Base-by-base conservation (phyloP, 2,888 invertebrate species). In the Phania funesta region DNA sequence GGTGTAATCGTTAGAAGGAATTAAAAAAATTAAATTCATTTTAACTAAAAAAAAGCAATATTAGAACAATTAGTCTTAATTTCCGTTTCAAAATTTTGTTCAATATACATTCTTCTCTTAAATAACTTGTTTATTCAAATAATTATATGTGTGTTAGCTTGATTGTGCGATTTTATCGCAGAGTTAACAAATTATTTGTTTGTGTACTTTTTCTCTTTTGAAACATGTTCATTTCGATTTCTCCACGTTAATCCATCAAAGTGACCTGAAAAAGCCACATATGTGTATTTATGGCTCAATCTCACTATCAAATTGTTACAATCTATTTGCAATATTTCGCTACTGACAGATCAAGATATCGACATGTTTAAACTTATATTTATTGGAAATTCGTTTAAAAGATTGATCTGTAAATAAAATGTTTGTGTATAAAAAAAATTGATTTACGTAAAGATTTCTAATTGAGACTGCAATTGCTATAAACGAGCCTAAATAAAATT, bases 291-390 rank as follows among this genome's bases (percentile, higher is more conserved):
- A 46, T 35, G 32, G 54, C 54, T 74, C 24, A 54, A 74, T 54
- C 54, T 22, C 9, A 13, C 16, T 22, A 73, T 74, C 54, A 24
- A 22, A 54, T 46, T 50, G 52, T 16, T n/a, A 54, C 64, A 64
- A 74, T 64, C 64, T 46, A 0, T 35, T 74, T 35, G 54, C 64
- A 54, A 74, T 74, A 74, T 54, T 56, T 74, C 24, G 24, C 7
- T 5, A 46, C 64, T 64, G 62, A 54, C 54, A 64, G 64, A 74
- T 74, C 64, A 38, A 54, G 32, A 54, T 64, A 16, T 24, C 18
- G 24, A 58, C 22, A 58, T 24, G 35, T 35, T 54, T 41, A 2
- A 26, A 20, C 1, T 44, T 48, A 70, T 68, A 52, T 41, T 52
- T 67, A 67, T 67, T 41, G 26, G 16, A 16, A 18, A 26, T 3